Evolutionary conservation across 2,888 invertebrate genomes (phyloP).

Genomic region (Dicyrtomina minuta): DNA sequence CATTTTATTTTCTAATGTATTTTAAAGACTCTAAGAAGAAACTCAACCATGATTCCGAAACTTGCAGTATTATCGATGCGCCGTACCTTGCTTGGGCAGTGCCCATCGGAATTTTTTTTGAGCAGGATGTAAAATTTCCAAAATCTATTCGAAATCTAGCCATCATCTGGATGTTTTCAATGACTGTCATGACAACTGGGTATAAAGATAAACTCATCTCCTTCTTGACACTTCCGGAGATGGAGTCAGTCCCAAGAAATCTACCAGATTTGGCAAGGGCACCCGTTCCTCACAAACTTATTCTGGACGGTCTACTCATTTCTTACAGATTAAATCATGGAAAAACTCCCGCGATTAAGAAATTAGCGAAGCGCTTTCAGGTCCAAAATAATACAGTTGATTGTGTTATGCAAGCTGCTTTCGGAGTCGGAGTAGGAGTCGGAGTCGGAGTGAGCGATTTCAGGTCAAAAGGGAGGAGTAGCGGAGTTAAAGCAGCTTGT

Average conservation of each 20-base stretch:
- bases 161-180: not conserved
- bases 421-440: no score
- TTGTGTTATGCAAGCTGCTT: not conserved
- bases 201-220: slow-evolving; percentile 19
- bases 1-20: not conserved
- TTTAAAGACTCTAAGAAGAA: no score
- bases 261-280: not conserved
- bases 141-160: not conserved
- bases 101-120: not conserved
- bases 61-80: not conserved
- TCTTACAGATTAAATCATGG: slow-evolving; percentile 14
- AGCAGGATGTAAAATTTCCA: slow-evolving; percentile 7
- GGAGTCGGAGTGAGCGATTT: no score
- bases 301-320: slow-evolving; percentile 11
- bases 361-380: not conserved
- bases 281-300: not conserved
- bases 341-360: not conserved
- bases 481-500: no score
- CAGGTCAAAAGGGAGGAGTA: no score
- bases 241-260: no score
- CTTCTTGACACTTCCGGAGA: slow-evolving; percentile 6
- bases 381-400: not conserved
- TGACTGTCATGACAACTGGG: not conserved
- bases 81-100: slow-evolving; percentile 9
- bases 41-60: not conserved